Evolutionary conservation across 30 jellyfish, hydroid and myxozoan species (phyloP).

Genomic region (Nemopilema nomurai): DNA sequence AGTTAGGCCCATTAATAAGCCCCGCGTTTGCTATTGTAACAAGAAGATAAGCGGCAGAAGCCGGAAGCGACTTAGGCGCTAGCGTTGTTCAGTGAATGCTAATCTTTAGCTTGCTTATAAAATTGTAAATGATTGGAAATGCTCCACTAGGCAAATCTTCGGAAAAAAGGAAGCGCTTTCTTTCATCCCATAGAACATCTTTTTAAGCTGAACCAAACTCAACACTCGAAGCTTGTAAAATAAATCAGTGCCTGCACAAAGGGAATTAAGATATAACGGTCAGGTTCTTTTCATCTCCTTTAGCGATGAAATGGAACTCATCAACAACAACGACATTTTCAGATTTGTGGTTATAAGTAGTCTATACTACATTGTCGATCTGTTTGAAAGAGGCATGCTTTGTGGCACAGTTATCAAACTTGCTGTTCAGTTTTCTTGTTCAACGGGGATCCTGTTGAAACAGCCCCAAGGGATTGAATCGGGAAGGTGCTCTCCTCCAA

Average conservation of each 20-base stretch:
- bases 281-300: conserved; percentile 40
- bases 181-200: conserved; percentile 21
- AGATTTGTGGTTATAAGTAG: conserved; percentile 19
- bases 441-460: too few relatives aligned
- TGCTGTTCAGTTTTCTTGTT: background rate
- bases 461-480: too few relatives aligned
- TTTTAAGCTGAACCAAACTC: background rate
- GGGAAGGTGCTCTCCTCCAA: background rate
- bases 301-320: conserved; percentile 30
- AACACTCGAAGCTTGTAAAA: conserved; percentile 37
- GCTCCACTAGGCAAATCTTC: conserved; percentile 9
- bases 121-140: conserved; percentile 5
- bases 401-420: background rate
- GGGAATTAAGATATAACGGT: conserved; percentile 53
- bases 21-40: conserved; percentile 19
- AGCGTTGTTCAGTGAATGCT: background rate
- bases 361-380: background rate
- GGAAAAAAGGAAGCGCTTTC: conserved; percentile 38
- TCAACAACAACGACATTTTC: conserved; percentile 22
- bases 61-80: conserved; percentile 17
- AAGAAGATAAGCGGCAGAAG: conserved; percentile 7
- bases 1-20: conserved; percentile 4
- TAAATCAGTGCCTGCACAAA: conserved; percentile 21
- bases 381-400: background rate
- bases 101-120: conserved; percentile 19